These are phyloP conservation scores for Liolophura sinensis DNA, from an alignment of 1,140 invertebrate species.

Conservation along the genomic window DNA sequence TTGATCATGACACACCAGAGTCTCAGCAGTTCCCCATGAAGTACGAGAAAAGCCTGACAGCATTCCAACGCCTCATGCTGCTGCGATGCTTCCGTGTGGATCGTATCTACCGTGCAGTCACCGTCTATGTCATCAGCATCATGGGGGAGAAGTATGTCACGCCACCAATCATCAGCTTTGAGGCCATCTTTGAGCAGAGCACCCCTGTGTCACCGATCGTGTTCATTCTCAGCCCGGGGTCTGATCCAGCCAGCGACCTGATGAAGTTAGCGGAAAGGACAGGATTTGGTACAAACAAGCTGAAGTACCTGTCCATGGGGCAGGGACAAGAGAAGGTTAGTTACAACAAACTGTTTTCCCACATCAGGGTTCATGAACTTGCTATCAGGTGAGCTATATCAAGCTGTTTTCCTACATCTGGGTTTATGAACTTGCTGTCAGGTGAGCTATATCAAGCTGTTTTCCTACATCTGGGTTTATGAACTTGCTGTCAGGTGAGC, in stretches of 20 bases:
- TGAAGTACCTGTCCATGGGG: conserved; percentile 82
- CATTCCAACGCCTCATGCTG: conserved; percentile 79
- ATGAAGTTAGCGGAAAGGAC: conserved; percentile 79
- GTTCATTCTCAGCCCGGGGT: conserved; percentile 85
- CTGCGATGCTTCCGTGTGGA: conserved; percentile 84
- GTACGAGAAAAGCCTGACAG: conserved; percentile 67
- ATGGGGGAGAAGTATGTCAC: conserved; percentile 87
- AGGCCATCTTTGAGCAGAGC: conserved; percentile 81
- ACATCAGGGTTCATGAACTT: too few relatives aligned
- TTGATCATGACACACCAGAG: conserved; percentile 78
- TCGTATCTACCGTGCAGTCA: conserved; percentile 78
- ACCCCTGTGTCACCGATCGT: conserved; percentile 77
- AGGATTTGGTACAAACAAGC: conserved; percentile 73
- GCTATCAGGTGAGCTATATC: too few relatives aligned
- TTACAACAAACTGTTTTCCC: conserved; percentile 2
- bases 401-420: too few relatives aligned
- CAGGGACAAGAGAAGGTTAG: conserved; percentile 82
- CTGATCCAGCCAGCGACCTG: conserved; percentile 85
- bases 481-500: too few relatives aligned
- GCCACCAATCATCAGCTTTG: conserved; percentile 79
- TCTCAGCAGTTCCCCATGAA: conserved; percentile 67
- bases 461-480: too few relatives aligned
- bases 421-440: too few relatives aligned
- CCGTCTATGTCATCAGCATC: conserved; percentile 75
- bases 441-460: too few relatives aligned